Evolutionary conservation across 2,888 invertebrate genomes (phyloP).

Genomic region (Netelia melanura): DNA sequence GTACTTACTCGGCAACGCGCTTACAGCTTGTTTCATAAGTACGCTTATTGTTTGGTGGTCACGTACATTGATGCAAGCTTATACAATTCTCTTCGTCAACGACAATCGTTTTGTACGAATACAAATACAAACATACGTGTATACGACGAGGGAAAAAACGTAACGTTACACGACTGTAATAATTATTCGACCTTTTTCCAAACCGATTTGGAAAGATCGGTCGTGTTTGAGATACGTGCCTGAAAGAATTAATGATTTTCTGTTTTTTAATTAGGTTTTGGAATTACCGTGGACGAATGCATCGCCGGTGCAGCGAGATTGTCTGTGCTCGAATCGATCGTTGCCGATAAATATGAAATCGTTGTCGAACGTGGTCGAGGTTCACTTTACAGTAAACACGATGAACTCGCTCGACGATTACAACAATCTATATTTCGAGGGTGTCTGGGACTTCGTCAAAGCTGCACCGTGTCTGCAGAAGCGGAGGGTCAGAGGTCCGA

Average conservation of each 20-base stretch:
- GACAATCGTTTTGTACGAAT: not conserved
- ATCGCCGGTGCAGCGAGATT: slow-evolving; percentile 91
- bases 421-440: slow-evolving; percentile 93
- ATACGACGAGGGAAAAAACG: no score
- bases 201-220: no score
- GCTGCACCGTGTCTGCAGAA: slow-evolving; percentile 89
- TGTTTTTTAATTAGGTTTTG: slow-evolving; percentile 86
- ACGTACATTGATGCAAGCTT: slow-evolving; percentile 55
- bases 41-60: slow-evolving; percentile 64
- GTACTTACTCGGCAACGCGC: slow-evolving; percentile 66
- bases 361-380: slow-evolving; percentile 91
- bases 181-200: no score
- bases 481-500: slow-evolving; percentile 90
- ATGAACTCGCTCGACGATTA: slow-evolving; percentile 96
- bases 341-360: slow-evolving; percentile 92
- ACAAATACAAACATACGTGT: not conserved
- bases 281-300: slow-evolving; percentile 91
- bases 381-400: slow-evolving; percentile 92
- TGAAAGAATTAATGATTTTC: not conserved
- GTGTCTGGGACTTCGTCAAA: slow-evolving; percentile 92
- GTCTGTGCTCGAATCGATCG: slow-evolving; percentile 90
- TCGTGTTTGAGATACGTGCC: no score
- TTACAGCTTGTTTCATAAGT: slow-evolving; percentile 66
- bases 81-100: slow-evolving; percentile 22
- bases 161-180: no score